Base-by-base conservation (phyloP, 2,797 vertebrate genomes). In the Tokudaia muenninki region DNA sequence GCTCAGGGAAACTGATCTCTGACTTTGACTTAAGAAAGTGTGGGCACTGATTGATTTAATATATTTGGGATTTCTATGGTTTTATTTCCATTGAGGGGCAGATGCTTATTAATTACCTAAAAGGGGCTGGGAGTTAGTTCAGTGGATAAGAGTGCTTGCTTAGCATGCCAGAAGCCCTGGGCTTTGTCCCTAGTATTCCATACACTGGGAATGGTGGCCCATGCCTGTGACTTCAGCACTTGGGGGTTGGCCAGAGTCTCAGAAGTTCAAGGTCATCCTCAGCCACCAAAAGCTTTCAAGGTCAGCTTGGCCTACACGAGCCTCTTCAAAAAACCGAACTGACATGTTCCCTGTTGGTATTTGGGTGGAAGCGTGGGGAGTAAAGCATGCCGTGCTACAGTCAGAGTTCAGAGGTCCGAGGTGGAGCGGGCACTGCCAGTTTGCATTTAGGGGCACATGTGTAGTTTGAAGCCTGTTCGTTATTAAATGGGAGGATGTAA, bases 11-110 rank as follows among this genome's bases (percentile, higher is more conserved):
- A 82, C 67, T 11, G 22, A 70, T 63, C 57, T 94, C 78, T n/a
- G 65, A 93, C 61, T 93, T 94, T 94, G 55, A 77, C 96, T 63
- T 81, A 74, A 90, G 74, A 90, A 88, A 96, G n/a, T 74, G 44
- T 95, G 59, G 90, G 90, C 57, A 70, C 90, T 82, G 93, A 78
- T 83, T 80, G 93, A 52, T 37, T 37, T 91, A 77, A 31, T 91
- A 22, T 84, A 90, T 75, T 91, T 80, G 83, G 50, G 37, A 67
- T 22, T 24, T 44, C 26, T 92, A 80, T 81, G 67, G 59, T 91
- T 96, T 96, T 92, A 90, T 94, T 95, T 14, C 95, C 93, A 94
- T 55, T 80, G 95, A 87, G 95, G 86, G 90, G 75, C 88, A 57
- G 34, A 41, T 91, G 67, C 75, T 95, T 92, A 91, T 90, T 91